A percentile compares a stretch with the other conserved stretches of the same genome.
These are phyloP conservation scores for Ochotona princeps DNA, from an alignment of 2,113 vertebrate genomes.

Conservation along the genomic window DNA sequence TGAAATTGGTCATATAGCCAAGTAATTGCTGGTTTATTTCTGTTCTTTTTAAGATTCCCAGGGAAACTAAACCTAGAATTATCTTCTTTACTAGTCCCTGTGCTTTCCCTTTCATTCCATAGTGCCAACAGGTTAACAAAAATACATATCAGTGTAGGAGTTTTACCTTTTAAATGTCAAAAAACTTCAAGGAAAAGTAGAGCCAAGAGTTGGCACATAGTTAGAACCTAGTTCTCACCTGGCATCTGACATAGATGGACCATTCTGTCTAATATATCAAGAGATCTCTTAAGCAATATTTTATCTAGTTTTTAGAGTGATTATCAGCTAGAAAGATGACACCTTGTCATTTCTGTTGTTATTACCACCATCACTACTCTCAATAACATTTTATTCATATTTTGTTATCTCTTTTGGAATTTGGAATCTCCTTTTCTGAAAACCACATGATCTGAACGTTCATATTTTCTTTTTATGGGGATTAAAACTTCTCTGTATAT, in stretches of 20 bases:
- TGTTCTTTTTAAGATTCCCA: background rate
- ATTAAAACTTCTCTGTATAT: background rate
- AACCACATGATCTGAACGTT: background rate
- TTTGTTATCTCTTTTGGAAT: background rate
- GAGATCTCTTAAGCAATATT: background rate
- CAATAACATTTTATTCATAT: background rate
- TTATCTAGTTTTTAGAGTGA: background rate
- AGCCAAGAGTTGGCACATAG: background rate
- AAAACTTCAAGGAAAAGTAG: background rate
- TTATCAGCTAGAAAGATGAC: background rate
- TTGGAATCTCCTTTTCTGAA: background rate
- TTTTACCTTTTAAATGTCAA: background rate
- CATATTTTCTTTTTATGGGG: background rate
- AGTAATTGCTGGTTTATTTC: background rate
- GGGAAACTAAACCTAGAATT: background rate
- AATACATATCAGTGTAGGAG: background rate
- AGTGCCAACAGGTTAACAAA: background rate
- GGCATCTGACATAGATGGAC: background rate
- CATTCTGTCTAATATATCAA: too few relatives aligned
- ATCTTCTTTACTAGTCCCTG: accelerated
- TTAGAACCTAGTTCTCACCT: background rate
- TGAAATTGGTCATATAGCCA: background rate
- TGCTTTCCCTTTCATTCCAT: background rate
- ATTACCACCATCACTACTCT: background rate
- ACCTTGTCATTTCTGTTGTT: background rate